Base-by-base conservation (phyloP, 1,140 invertebrate species). In the Leptinotarsa texana region DNA sequence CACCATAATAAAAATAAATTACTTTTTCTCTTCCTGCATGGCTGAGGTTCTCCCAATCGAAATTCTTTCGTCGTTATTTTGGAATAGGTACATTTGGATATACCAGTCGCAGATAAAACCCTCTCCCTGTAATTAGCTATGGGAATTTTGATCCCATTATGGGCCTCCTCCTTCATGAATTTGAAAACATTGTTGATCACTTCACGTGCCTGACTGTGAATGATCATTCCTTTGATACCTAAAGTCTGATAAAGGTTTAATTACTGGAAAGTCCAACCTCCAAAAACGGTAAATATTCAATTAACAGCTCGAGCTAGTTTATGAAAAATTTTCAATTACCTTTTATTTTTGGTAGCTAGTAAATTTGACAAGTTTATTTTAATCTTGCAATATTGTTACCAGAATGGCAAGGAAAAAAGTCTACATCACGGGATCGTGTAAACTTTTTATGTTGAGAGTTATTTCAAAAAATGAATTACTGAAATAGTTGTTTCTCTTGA, bases 101-200 rank as follows among this genome's bases (percentile, higher is more conserved):
- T 77, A 27, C 49, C 68, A 66, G 76, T 75, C 15, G 69, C 73
- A 24, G 49, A 51, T 42, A 76, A 65, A n/a, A 74, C 68, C 57
- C 75, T 66, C 27, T 74, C 67, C 51, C 61, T 76, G 65, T 67
- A 76, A 70, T 76, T 76, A 4, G 72, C 48, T 13, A 76, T 65
- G 22, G 75, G 72, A 63, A 76, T 74, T 62, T 65, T 69, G 11
- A 63, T 62, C 57, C 72, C 72, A 42, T 74, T 61, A 49, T 69
- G 33, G 15, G 75, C 75, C 49, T 76, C 75, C 15, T 76, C 67
- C 48, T 74, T 74, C 75, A 69, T 70, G 70, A 76, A 76, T 22
- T 76, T 70, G 27, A 74, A 67, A 27, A 76, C 72, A 49, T 74
- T 76, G 24, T 66, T 63, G 48, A 76, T 76, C 3, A 76, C 62